phyloP scores from a whole-genome alignment of 2,888 invertebrate species.

The Tenthredo scrophulariae region DNA sequence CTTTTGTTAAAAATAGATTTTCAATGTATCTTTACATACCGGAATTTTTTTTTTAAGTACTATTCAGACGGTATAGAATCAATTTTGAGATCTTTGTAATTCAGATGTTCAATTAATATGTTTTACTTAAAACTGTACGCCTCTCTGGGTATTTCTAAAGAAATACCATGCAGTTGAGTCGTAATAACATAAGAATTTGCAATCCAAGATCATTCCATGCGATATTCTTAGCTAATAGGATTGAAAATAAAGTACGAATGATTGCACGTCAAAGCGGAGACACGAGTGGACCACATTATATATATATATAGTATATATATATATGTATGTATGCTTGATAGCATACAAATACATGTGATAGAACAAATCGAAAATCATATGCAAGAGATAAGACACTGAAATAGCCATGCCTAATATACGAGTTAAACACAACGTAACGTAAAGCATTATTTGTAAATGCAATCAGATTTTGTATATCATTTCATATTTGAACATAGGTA shows the following conservation, averaged over 20 bases:
- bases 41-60: conserved; percentile 18
- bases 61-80: conserved; percentile 20
- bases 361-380: conserved; percentile 23
- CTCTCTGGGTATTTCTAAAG: conserved; percentile 53
- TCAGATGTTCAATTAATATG: neutral
- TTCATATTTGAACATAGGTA: neutral
- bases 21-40: conserved; percentile 32
- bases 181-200: neutral
- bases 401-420: conserved; percentile 6
- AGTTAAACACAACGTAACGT: conserved; percentile 16
- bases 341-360: conserved; percentile 43
- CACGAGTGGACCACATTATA: conserved; percentile 44
- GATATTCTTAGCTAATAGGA: neutral
- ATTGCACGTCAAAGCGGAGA: conserved; percentile 31
- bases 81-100: neutral
- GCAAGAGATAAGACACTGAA: neutral
- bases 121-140: conserved; percentile 1
- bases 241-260: conserved; percentile 15
- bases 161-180: conserved; percentile 54
- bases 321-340: conserved; percentile 25
- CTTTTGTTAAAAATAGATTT: conserved; percentile 25
- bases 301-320: conserved; percentile 36
- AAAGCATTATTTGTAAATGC: conserved; percentile 14
- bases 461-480: conserved; percentile 13
- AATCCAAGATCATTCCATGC: conserved; percentile 3